Conservation (phyloP, 2,797 vertebrate species). For the Pseudopleuronectes americanus region DNA sequence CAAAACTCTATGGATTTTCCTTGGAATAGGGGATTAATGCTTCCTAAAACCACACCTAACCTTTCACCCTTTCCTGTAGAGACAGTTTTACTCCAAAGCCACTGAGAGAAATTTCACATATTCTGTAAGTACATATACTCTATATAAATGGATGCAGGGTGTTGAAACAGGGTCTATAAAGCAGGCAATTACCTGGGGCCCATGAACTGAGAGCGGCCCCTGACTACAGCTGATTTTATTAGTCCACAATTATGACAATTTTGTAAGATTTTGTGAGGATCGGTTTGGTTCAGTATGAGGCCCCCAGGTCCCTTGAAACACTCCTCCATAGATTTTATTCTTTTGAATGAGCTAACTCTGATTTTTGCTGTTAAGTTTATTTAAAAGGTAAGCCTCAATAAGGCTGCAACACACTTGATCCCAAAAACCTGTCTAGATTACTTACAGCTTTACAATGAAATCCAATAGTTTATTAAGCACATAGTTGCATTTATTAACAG, state of each 20-base stretch:
- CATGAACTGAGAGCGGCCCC: no score
- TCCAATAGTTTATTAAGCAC: constrained; percentile 4
- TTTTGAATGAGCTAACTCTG: constrained; percentile 12
- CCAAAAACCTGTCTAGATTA: constrained; percentile 7
- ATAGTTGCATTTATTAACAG: constrained; percentile 25
- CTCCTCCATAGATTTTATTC: not conserved
- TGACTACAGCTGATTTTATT: no score
- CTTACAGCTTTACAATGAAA: constrained; percentile 25
- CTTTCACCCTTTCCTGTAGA: constrained; percentile 13
- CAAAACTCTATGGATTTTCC: constrained; percentile 17
- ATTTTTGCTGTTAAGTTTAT: constrained; percentile 3
- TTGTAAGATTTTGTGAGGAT: no score
- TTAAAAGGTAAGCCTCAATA: constrained; percentile 17
- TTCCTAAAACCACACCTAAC: constrained; percentile 37
- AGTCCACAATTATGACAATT: no score
- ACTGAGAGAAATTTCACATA: constrained; percentile 28
- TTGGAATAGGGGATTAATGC: constrained; percentile 31
- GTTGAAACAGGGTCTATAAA: no score
- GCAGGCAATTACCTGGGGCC: no score
- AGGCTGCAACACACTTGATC: constrained; percentile 27
- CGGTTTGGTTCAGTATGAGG: no score
- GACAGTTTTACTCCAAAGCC: constrained; percentile 36
- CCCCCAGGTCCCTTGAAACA: no score
- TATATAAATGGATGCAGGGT: no score
- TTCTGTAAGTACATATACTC: not conserved